A percentile compares a stretch with the other conserved stretches of the same genome.
Conservation (phyloP, 2,888 invertebrate genomes). For the Philhelius pedissequus region DNA sequence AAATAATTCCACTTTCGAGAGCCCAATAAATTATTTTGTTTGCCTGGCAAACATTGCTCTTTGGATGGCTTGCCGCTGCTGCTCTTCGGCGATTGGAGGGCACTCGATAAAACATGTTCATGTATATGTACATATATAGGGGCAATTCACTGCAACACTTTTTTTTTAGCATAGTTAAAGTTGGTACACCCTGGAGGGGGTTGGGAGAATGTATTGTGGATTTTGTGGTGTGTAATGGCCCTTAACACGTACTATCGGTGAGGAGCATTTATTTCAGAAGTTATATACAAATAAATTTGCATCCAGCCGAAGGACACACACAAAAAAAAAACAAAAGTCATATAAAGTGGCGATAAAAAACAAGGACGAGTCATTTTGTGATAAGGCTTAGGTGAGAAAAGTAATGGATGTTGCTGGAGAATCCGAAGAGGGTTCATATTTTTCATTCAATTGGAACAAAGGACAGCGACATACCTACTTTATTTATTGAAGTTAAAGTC, state of each 20-base stretch:
- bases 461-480: background rate
- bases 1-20: constrained; percentile 64
- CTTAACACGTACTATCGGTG: constrained; percentile 46
- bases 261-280: constrained; percentile 49
- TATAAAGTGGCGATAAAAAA: constrained; percentile 23
- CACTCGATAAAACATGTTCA: constrained; percentile 35
- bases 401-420: background rate
- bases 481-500: constrained; percentile 5
- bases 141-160: constrained; percentile 13
- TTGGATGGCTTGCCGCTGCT: constrained; percentile 44
- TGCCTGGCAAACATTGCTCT: constrained; percentile 41
- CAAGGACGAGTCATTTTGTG: background rate
- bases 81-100: constrained; percentile 37
- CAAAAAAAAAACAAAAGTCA: constrained; percentile 1
- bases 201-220: background rate
- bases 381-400: background rate
- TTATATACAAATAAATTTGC: constrained; percentile 60
- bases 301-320: constrained; percentile 26
- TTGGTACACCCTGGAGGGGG: background rate
- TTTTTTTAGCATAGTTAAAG: background rate
- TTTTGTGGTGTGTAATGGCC: constrained; percentile 36
- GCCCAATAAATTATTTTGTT: constrained; percentile 66
- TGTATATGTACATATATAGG: background rate
- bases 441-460: background rate
- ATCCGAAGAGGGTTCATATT: background rate